These are phyloP conservation scores for Mohoua ochrocephala DNA, from an alignment of 2,113 vertebrate species.

Conservation along the genomic window DNA sequence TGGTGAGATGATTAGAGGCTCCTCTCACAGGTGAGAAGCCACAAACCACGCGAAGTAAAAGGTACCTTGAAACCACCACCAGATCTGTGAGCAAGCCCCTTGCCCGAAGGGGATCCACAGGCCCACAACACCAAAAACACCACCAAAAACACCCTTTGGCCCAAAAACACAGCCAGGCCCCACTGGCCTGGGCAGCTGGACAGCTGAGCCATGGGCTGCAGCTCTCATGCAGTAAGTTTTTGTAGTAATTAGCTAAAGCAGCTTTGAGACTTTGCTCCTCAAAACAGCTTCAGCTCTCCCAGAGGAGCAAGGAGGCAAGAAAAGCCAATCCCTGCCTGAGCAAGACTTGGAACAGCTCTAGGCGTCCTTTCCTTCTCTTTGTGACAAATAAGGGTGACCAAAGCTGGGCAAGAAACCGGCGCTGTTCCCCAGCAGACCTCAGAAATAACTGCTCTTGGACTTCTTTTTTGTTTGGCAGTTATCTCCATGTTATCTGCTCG, in stretches of 20 bases:
- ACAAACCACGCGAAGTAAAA: neutral
- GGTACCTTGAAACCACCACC: neutral
- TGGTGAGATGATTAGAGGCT: neutral
- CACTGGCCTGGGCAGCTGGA: neutral
- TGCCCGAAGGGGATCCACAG: neutral
- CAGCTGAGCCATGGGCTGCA: neutral
- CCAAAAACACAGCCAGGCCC: neutral
- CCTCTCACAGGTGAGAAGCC: neutral
- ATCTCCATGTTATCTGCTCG: neutral
- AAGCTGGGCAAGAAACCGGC: neutral
- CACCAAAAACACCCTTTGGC: neutral
- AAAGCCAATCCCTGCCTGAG: neutral
- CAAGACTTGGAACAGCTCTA: neutral
- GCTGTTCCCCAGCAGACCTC: neutral
- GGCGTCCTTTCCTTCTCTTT: neutral
- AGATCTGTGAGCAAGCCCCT: neutral
- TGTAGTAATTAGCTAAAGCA: neutral
- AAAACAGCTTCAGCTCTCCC: neutral
- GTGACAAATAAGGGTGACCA: neutral
- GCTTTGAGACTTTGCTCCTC: neutral
- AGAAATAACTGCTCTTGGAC: neutral
- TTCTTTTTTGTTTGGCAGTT: neutral
- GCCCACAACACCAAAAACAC: neutral
- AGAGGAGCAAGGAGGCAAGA: neutral
- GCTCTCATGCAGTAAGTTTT: neutral